Evolutionary conservation across 2,113 vertebrate species (phyloP), one percentile per base, ranked within the genome.

Genomic region (Callocephalon fimbriatum): DNA sequence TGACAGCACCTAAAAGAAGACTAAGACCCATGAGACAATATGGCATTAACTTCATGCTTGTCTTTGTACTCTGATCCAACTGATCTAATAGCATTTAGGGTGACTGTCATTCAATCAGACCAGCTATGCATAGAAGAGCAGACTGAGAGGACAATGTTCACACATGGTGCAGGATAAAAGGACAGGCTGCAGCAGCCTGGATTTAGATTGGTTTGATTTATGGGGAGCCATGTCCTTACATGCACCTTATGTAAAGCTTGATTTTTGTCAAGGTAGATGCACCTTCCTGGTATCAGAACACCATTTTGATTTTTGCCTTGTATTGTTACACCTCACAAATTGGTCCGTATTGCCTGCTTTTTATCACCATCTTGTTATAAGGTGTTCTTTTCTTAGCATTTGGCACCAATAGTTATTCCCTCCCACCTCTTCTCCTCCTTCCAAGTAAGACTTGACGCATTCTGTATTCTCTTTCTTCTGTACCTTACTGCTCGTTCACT

Each of bases 101-200:
- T 25, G 7, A 18, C 0, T 42, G 12, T 77, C 51, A 72, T 86
- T 84, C 42, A 67, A 1, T 62, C 26, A 75, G 42, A 59, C 2
- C 15, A 45, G 61, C 11, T 66, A 7, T 0, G 0, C 15, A 13
- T 0, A 26, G 22, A 79, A 61, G 22, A 63, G 61, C 42, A 45
- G 66, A 82, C 25, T 19, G 48, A 15, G 51, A 91, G 18, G 26
- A 72, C 10, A 29, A 7, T 12, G 29, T 32, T 73, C 29, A 32
- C 23, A 61, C 18, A 11, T 20, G 37, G 42, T 19, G 18, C 70
- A 82, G 15, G 10, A 87, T 15, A 76, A 42, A 54, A 45, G n/a
- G 58, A 35, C 4, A 29, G 37, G 20, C 14, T 40, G 18, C 32
- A 83, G 58, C 32, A 91, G n/a, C 59, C 42, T 86, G 63, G 7